Base-by-base conservation (phyloP, 2,888 invertebrate genomes). In the Drosophila phalerata region DNA sequence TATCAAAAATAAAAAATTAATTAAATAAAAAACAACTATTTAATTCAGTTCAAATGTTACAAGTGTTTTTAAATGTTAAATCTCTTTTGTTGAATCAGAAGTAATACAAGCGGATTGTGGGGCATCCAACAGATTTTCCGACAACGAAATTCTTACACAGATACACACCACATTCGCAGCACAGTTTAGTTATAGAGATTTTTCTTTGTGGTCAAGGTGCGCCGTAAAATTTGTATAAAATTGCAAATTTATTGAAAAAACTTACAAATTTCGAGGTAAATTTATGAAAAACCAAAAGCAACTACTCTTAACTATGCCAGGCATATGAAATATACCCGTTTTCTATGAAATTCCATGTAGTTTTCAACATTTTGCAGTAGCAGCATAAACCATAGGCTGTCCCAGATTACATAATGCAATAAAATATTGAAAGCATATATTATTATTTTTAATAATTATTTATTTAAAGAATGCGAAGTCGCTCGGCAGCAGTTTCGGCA, bases 201-300 rank as follows among this genome's bases (percentile, higher is more conserved):
- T 90, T 86, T 83, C 87, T 73, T 81, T 78, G 81, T 81, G 81
- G 82, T 79, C 84, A 82, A 84, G 78, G 85, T 84, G 79, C 77
- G 74, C 65, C 62, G 70, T 77, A 53, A 82, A 88, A 90, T 79
- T 81, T 67, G 84, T 91, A 90, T 90, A 91, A 91, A 91, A 91
- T 91, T 91, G 91, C 91, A 91, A 90, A 91, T 91, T 81, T 91
- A 88, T 91, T 91, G 79, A 91, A 91, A 80, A 91, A 91, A 91
- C 88, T 91, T 77, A 91, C 90, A 79, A 91, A 84, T 90, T 91
- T 91, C 89, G 91, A 91, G 91, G 91, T 91, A 85, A 91, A 62
- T 63, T 61, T 43, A 57, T n/a, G 0, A 32, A 57, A 73, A 78
- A 38, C 47, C 10, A 25, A 30, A n/a, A 47, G 1, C 0, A 2